Evolutionary conservation across 1,140 invertebrate species (phyloP), one percentile per base, ranked within the genome.

Genomic region (Teleogryllus occipitalis): DNA sequence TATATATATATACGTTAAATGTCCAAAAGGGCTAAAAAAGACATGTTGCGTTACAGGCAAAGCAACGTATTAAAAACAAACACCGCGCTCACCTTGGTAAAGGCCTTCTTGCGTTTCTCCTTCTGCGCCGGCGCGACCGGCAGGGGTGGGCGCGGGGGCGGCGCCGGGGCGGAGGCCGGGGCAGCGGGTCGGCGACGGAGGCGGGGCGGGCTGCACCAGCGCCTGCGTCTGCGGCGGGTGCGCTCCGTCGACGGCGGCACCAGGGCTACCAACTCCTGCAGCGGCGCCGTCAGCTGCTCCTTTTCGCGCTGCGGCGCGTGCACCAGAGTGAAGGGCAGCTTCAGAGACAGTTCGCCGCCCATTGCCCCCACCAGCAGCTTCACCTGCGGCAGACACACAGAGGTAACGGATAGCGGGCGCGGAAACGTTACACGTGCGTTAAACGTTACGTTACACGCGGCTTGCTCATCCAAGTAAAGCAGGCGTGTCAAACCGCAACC

Each of bases 281-380:
- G 18, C 10, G 54, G 54, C 54, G 54, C 54, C 54, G 54, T 14
- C 54, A 65, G 54, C 54, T 65, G 54, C 18, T 65, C 54, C 54
- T 65, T 65, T 65, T 65, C 10, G 54, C 54, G 18, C 54, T 14
- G 54, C 7, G 54, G 54, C 18, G 87, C 89, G 82, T 91, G 89
- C 88, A 90, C 91, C 7, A 96, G 85, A 0, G 90, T 91, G 84
- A 96, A 96, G 0, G 94, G 94, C 46, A 96, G 84, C 85, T 95
- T 95, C 0, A 95, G 85, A 4, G 92, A 92, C 14, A 96, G 85
- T 77, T 93, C 92, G 0, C 93, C 93, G 0, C 93, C 93, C 89
- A 96, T 94, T 6, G 92, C 89, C 72, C 93, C 93, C 1, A 94
- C 87, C 7, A 93, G 86, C 0, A 95, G 86, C 86, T 95, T 95